These are phyloP conservation scores for Astur gentilis DNA, from an alignment of 2,113 vertebrate species.

Conservation along the genomic window DNA sequence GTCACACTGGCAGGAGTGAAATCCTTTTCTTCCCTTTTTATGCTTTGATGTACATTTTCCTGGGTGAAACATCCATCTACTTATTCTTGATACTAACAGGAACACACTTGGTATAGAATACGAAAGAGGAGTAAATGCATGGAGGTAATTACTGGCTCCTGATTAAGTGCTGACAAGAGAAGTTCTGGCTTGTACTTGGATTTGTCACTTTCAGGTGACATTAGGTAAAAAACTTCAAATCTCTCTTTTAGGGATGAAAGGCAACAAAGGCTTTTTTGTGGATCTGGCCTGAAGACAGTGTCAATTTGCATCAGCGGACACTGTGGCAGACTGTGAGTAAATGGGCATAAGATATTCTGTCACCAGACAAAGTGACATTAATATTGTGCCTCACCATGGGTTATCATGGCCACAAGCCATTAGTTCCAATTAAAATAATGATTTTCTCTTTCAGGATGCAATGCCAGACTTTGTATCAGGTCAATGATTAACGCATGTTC, in stretches of 20 bases:
- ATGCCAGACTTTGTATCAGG: slow-evolving; percentile 27
- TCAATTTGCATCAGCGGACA: background rate
- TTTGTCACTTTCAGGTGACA: slow-evolving; percentile 38
- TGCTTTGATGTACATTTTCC: background rate
- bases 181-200: background rate
- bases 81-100: background rate
- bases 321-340: background rate
- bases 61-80: background rate
- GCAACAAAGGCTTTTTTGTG: background rate
- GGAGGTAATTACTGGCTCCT: background rate
- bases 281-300: slow-evolving; percentile 8
- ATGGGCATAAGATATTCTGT: slow-evolving; percentile 22
- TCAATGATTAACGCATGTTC: slow-evolving; percentile 40
- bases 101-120: background rate
- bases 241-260: slow-evolving; percentile 3
- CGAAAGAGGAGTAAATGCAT: background rate
- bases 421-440: slow-evolving; percentile 68
- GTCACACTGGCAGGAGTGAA: background rate
- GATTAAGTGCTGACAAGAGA: background rate
- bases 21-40: background rate
- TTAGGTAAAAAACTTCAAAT: background rate
- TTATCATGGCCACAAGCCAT: slow-evolving; percentile 60
- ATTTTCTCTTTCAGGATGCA: slow-evolving; percentile 51
- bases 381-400: slow-evolving; percentile 39
- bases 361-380: slow-evolving; percentile 54